Evolutionary conservation across 1,140 invertebrate species (phyloP).

Genomic region (Microplitis mediator): DNA sequence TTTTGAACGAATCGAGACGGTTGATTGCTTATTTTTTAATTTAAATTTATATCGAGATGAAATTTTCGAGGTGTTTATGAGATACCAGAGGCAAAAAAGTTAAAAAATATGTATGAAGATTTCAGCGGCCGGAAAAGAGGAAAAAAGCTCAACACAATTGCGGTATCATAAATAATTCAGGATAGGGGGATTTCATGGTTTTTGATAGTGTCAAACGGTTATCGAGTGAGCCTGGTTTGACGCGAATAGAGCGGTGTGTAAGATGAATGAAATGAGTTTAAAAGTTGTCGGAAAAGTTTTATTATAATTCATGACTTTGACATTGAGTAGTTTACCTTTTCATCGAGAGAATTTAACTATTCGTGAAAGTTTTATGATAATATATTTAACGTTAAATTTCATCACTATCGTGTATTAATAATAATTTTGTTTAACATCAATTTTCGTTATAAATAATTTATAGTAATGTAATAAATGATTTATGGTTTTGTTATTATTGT

Average conservation of each 20-base stretch:
- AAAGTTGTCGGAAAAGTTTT: neutral
- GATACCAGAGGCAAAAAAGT: too few relatives aligned
- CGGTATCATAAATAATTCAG: neutral
- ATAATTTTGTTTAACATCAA: too few relatives aligned
- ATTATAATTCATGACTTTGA: neutral
- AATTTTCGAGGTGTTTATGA: too few relatives aligned
- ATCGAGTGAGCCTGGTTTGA: neutral
- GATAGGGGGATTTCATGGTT: neutral
- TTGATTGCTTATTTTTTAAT: too few relatives aligned
- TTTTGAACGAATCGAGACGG: too few relatives aligned
- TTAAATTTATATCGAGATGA: too few relatives aligned
- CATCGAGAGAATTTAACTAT: too few relatives aligned
- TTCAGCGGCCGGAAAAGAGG: neutral
- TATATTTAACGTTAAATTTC: too few relatives aligned
- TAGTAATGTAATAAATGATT: neutral
- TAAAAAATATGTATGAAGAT: neutral
- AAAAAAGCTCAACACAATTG: neutral
- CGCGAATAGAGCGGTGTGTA: neutral
- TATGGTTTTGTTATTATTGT: neutral
- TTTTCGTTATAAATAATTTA: too few relatives aligned
- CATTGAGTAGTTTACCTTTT: neutral
- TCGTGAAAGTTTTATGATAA: too few relatives aligned
- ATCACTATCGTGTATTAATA: too few relatives aligned
- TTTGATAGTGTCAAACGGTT: neutral
- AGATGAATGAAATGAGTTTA: constrained; percentile 6